phyloP scores from a whole-genome alignment of 2,113 vertebrate species.

The Nipponia nippon region DNA sequence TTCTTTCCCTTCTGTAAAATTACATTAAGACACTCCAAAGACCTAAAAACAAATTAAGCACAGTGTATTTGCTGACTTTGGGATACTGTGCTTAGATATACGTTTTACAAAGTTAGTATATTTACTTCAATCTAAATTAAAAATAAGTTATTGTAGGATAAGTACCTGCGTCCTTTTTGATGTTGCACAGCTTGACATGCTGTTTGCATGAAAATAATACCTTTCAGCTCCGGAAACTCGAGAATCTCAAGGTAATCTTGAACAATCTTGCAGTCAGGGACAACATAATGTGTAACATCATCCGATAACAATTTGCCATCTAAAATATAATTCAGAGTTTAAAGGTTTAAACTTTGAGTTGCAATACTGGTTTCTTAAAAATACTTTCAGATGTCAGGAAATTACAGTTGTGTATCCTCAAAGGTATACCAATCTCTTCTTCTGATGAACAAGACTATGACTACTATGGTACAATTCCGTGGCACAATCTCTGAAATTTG shows the following conservation, averaged over 20 bases:
- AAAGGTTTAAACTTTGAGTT: constrained; percentile 13
- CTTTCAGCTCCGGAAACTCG: constrained; percentile 88
- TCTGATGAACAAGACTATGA: not conserved
- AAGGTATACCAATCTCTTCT: not conserved
- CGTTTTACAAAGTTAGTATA: not conserved
- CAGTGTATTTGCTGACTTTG: not conserved
- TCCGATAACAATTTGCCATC: constrained; percentile 84
- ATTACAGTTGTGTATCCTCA: not conserved
- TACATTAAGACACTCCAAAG: not conserved
- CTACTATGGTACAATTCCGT: not conserved
- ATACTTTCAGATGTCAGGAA: not conserved
- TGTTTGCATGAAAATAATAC: constrained; percentile 92
- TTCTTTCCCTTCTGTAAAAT: not conserved
- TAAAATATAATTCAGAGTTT: constrained; percentile 60
- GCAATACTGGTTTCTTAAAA: not conserved
- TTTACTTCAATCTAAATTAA: not conserved
- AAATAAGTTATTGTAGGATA: not conserved
- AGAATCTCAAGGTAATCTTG: constrained; percentile 92
- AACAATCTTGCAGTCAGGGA: constrained; percentile 89
- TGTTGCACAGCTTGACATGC: constrained; percentile 89
- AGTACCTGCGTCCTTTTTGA: constrained; percentile 90
- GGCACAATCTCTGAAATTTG: not conserved
- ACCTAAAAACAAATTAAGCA: not conserved
- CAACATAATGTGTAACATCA: constrained; percentile 91
- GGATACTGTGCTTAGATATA: not conserved